Base-by-base conservation (phyloP, 2,888 invertebrate genomes). In the Crocallis elinguaria region DNA sequence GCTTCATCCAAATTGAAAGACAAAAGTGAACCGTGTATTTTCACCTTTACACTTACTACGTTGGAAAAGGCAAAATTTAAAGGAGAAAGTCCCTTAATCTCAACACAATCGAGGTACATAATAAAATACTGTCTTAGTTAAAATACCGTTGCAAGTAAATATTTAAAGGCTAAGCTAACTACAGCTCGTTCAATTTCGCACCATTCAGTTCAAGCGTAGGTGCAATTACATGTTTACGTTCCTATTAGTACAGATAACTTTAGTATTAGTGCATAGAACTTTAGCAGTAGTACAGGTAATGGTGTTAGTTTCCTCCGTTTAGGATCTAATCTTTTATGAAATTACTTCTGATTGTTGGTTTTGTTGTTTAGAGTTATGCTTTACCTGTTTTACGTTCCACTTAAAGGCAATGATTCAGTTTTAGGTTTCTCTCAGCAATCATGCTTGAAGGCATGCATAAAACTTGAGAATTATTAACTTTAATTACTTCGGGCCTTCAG, bases 321-420 rank as follows among this genome's bases (percentile, higher is more conserved):
- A 36, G 29, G n/a, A 39, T 29, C 44, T 35, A 45, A 50, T 44
- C n/a, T 38, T 19, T 52, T 17, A 27, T 17, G 17, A 35, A 52
- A 52, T 41, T 44, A 30, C 39, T 35, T n/a, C 41, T 45, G 45
- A 45, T 52, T 52, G 62, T 64, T 55, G 43, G 56, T 56, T 60
- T 56, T 61, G 57, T 52, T 49, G 60, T 64, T 38, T 44, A 57
- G 55, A 37, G 39, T 56, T 51, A 32, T 57, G 49, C 53, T 51
- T 48, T 16, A 29, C 9, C n/a, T 14, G 25, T 39, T 48, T 9
- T 8, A 23, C 0, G 37, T 37, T 23, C 23, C 13, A 9, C 23
- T 19, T 9, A 0, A 23, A 19, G 19, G 4, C n/a, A 36, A 13
- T 13, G 35, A 1, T 19, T 17, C 2, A 14, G 3, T 17, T 8